Base-by-base conservation (phyloP, 1,140 invertebrate species). In the Drosophila lini region DNA sequence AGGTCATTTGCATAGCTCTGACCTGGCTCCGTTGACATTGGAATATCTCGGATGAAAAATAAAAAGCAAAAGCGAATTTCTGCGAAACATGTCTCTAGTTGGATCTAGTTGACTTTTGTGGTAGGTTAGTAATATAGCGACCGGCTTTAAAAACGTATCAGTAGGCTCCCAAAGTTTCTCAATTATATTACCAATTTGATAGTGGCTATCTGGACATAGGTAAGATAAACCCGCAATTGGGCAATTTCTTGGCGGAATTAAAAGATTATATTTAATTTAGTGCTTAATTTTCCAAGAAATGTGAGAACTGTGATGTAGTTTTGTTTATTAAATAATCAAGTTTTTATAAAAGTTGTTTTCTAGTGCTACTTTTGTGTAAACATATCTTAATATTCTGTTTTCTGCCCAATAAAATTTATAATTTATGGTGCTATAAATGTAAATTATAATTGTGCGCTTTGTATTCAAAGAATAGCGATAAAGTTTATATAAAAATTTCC, bases 1-100 rank as follows among this genome's bases (percentile, higher is more conserved):
- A n/a, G 32, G 9, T 58, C 36, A 76, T 76, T 76, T 68, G 74
- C 65, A 81, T 81, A 73, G 57, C 36, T 69, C 41, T 55, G 61
- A 58, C 47, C 40, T 82, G 63, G 85, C 63, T 76, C 79, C 60
- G 15, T 28, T 65, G 59, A 36, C 76, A 82, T 85, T 85, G 68
- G 75, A 86, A 88, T 88, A 74, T 45, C 9, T 40, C 15, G 10
- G 22, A 28, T 22, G 11, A 10, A 28, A 47, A 28, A 59, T 42
- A 19, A 40, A 58, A 61, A 42, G 47, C 31, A 8, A 64, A 36
- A 25, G 1, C 19, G 4, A 22, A 55, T 38, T 25, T 64, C 34
- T 59, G 34, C 55, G 22, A 53, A 59, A 38, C 0, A 28, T 6
- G 50, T 42, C 19, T 57, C 41, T 19, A 47, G 47, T 80, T 62